Evolutionary conservation across 2,113 vertebrate species (phyloP), one percentile per base, ranked within the genome.

Genomic region (Chionomys nivalis): DNA sequence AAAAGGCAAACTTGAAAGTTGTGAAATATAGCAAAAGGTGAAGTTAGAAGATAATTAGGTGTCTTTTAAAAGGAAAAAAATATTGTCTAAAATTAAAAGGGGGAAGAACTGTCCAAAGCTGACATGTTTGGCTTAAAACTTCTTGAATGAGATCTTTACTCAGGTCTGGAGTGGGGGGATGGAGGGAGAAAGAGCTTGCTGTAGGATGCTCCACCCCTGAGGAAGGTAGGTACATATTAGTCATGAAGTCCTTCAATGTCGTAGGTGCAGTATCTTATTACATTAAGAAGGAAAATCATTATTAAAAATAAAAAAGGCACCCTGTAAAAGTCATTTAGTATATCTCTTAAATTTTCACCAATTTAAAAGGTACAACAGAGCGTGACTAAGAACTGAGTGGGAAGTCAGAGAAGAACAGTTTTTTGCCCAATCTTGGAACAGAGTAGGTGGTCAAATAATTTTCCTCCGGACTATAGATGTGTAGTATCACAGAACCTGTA

Each of bases 401-500:
- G n/a, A 93, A 90, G 72, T 75, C 39, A 47, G 0, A 68, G 4
- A 0, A 68, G 6, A 88, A 61, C 4, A 16, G 31, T 66, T 70
- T 72, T 70, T 90, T 85, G 12, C 19, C 16, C 63, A 61, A 87
- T 44, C 1, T 65, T 21, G n/a, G 75, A n/a, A 65, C 39, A 63
- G 36, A 92, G 92, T 89, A 93, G 78, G 93, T 90, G 81, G 82
- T 75, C 78, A 91, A 88, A 97, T 55, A 65, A 58, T 94, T 82
- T 87, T 95, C 90, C 47, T 33, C 90, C 14, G 11, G 81, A 93
- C 88, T 89, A 93, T 76, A 47, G 28, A 90, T 26, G 21, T 24
- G n/a, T 85, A 72, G 14, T 89, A 55, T 76, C 96, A 97, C 94
- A 89, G 89, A 95, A 79, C 76, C 33, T 94, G 86, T 85, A 96